Base-by-base conservation (phyloP, 2,797 vertebrate genomes). In the Pipistrellus pipistrellus region DNA sequence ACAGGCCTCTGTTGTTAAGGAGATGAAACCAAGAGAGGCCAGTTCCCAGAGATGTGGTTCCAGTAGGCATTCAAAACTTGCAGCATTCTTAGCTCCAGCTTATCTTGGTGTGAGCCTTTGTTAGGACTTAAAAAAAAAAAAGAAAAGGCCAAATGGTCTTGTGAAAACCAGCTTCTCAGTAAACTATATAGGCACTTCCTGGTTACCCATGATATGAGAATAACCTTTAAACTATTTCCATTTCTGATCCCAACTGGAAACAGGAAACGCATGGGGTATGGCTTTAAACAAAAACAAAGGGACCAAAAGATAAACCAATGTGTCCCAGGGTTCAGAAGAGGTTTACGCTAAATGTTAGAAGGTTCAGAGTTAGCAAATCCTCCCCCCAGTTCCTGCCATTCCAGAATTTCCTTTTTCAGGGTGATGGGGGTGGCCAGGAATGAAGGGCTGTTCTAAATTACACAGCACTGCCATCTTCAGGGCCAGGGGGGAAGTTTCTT, bases 401-500 rank as follows among this genome's bases (percentile, higher is more conserved):
- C 96, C 97, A 95, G 96, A 97, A 96, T 97, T 97, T 97, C 97
- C 95, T 97, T 93, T 44, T 18, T 25, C 25, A 62, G 55, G 75
- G 76, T 44, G 32, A 64, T 7, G 88, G 25, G 55, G 44, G 55
- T 11, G 25, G 15, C 0, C 2, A 6, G 25, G 46, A 80, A 20
- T 0, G 32, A 75, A 25, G 4, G 6, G 7, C 68, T 53, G 9
- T 20, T 32, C 89, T 95, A 71, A 90, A 81, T 96, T 98, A 97
- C 97, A 81, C 97, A 94, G 90, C 97, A 98, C 98, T 98, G 98
- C 98, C 98, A 98, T 98, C 98, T 98, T 98, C 97, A 97, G 98
- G 97, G 86, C 83, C 32, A 89, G 38, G n/a, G 25, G 87, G 78
- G 97, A 98, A 97, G 88, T 94, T 96, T 94, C 76, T 80, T 25